phyloP scores from a whole-genome alignment of 2,888 invertebrate genomes.

The Opisthograptis luteolata region DNA sequence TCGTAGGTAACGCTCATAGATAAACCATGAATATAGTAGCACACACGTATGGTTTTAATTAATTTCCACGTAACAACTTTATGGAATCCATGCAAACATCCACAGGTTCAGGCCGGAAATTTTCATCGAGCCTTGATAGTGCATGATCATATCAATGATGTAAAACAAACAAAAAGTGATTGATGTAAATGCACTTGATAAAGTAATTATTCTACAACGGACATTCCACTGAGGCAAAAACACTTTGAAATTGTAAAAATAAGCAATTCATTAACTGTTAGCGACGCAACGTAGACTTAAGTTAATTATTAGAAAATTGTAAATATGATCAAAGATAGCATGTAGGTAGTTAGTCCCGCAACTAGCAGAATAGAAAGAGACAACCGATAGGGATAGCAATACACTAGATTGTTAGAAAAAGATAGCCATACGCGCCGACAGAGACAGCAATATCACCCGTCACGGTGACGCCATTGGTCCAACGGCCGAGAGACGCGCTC shows the following conservation, averaged over 20 bases:
- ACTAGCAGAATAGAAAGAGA: no score
- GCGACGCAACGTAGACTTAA: no score
- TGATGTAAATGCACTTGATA: conserved; percentile 23
- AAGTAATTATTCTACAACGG: conserved; percentile 9
- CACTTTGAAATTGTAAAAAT: conserved; percentile 8
- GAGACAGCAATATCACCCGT: no score
- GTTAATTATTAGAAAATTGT: no score
- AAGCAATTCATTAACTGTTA: conserved; percentile 25
- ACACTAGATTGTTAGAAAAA: no score
- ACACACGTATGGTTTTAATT: no score
- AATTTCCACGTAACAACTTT: conserved; percentile 31
- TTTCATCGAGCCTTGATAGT: conserved; percentile 31
- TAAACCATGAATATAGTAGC: conserved; percentile 28
- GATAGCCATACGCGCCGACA: no score
- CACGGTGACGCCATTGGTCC: no score
- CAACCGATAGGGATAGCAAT: no score
- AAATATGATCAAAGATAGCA: no score
- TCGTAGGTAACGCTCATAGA: conserved; percentile 19
- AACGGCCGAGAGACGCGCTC: no score
- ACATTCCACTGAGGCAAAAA: conserved; percentile 27
- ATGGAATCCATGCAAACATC: conserved; percentile 35
- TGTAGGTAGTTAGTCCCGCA: no score
- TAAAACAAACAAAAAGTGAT: conserved; percentile 29
- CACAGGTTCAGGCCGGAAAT: conserved; percentile 38
- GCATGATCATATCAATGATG: conserved; percentile 33